A percentile compares a stretch with the other conserved stretches of the same genome.
These are phyloP conservation scores for Hemiprocne comata DNA, from an alignment of 2,113 vertebrate genomes.

Conservation along the genomic window DNA sequence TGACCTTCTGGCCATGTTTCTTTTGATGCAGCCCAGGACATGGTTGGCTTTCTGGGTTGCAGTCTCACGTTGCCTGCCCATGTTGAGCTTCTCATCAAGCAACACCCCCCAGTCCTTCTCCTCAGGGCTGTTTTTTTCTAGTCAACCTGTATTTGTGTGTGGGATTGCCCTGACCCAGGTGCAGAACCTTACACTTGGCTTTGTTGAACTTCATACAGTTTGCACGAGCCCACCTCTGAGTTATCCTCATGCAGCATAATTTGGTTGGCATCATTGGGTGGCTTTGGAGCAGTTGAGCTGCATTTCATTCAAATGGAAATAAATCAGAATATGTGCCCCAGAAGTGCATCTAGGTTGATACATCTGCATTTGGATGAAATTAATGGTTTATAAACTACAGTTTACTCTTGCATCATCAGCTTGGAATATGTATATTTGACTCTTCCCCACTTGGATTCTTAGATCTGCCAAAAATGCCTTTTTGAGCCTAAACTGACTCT, in stretches of 20 bases:
- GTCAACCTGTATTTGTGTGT: too few species aligned
- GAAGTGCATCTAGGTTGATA: not conserved
- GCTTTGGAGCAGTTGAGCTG: not conserved
- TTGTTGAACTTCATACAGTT: too few species aligned
- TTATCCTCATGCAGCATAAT: fast-evolving
- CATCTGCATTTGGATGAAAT: not conserved
- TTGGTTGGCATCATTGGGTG: not conserved
- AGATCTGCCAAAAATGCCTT: not conserved
- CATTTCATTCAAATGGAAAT: not conserved
- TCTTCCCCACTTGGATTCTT: not conserved
- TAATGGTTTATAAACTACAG: not conserved
- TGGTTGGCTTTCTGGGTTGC: too few species aligned
- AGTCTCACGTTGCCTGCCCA: too few species aligned
- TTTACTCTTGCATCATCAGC: not conserved
- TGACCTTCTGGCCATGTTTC: too few species aligned
- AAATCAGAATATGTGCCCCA: not conserved
- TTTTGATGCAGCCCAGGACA: too few species aligned
- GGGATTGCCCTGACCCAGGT: too few species aligned
- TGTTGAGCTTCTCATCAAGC: too few species aligned
- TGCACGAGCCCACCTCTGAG: not conserved
- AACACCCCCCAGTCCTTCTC: too few species aligned
- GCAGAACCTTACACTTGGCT: too few species aligned
- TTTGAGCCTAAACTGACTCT: not conserved
- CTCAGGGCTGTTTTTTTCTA: too few species aligned
- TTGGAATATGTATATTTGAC: not conserved